Evolutionary conservation across 1,140 invertebrate species (phyloP), one percentile per base, ranked within the genome.

Genomic region (Trypoxylus dichotomus): DNA sequence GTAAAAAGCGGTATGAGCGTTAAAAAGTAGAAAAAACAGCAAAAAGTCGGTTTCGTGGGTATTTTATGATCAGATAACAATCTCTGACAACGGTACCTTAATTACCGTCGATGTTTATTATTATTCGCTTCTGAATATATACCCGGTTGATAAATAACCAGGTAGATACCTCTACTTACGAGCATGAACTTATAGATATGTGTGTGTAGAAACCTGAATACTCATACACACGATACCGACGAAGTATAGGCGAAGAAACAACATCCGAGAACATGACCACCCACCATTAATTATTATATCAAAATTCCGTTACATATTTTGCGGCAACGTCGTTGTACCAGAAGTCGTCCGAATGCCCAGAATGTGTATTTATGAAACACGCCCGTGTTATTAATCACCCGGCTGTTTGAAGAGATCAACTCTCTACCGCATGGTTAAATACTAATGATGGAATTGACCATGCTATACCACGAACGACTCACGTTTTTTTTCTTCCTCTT

Each of bases 271-370:
- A 68, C 60, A 68, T 68, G 60, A 68, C 60, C 60, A 68, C 60
- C 60, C 60, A 68, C 60, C 60, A 68, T 68, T 68, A 68, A 68
- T 68, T 68, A 68, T 68, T 68, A 24, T 68, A 68, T 68, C 60
- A 68, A 68, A 68, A 68, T 68, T 68, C 60, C 60, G 60, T 68
- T 68, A 68, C 60, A 68, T 68, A 68, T 68, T 68, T 68, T 68
- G 60, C 60, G 60, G 60, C 60, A 68, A 68, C 60, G 13, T 68
- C 60, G 60, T 68, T 68, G 60, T 27, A 68, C 60, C 60, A 68
- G 60, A 68, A 68, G 60, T 68, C 60, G 25, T 68, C 60, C 60
- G 60, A 68, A 29, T 68, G 60, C 24, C 60, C 27, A 25, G 27
- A 68, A 68, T 24, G 25, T 68, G 60, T 68, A 68, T 68, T 68